These are phyloP conservation scores for Sinosuthora webbiana DNA, from an alignment of 2,113 vertebrate species.

Conservation along the genomic window DNA sequence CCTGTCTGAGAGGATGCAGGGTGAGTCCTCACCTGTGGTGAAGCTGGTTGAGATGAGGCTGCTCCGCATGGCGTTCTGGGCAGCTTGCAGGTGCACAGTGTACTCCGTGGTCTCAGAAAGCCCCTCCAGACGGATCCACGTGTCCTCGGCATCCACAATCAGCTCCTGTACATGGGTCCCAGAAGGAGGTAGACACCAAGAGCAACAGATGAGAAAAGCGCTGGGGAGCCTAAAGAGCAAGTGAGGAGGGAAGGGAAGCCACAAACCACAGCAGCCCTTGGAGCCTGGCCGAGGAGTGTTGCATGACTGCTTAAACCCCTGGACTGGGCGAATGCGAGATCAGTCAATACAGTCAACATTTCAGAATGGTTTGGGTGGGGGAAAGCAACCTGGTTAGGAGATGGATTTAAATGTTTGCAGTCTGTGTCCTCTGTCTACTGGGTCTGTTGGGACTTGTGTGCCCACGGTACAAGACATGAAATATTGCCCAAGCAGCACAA, in stretches of 20 bases:
- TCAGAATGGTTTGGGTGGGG: neutral
- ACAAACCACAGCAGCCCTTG: neutral
- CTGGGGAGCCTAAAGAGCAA: slow-evolving; percentile 24
- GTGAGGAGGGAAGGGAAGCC: slow-evolving; percentile 22
- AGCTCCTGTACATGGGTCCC: slow-evolving; percentile 81
- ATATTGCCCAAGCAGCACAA: neutral
- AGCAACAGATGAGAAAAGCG: neutral
- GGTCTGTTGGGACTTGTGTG: neutral
- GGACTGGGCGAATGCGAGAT: rapidly evolving
- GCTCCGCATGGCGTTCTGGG: slow-evolving; percentile 82
- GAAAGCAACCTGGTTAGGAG: neutral
- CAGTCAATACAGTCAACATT: neutral
- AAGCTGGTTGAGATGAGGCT: slow-evolving; percentile 82
- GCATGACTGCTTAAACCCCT: neutral
- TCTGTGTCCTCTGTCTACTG: neutral
- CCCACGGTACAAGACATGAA: neutral
- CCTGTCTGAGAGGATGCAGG: rapidly evolving
- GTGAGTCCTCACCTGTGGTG: slow-evolving; percentile 82
- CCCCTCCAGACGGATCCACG: slow-evolving; percentile 94
- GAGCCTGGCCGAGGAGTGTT: neutral
- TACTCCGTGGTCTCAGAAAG: slow-evolving; percentile 90
- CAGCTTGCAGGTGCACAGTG: slow-evolving; percentile 88
- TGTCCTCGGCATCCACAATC: slow-evolving; percentile 95
- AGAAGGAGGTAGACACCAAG: neutral
- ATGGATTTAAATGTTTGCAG: neutral